Conservation (phyloP, 2,888 invertebrate species). For the Archips xylosteana region DNA sequence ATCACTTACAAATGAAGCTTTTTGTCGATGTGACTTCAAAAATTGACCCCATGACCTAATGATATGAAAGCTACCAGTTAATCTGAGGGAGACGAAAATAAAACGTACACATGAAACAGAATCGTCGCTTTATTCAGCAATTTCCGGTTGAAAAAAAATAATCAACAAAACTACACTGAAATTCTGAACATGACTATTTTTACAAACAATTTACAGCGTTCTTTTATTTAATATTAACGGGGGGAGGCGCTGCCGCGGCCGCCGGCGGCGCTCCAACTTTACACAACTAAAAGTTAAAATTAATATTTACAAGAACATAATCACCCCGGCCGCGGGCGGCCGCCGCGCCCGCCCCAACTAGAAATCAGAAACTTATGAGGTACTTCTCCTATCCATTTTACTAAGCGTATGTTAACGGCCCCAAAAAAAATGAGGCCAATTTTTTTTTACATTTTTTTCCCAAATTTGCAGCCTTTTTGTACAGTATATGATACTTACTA, state of each 20-base stretch:
- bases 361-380: slow-evolving; percentile 77
- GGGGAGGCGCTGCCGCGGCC: slow-evolving; percentile 49
- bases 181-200: slow-evolving; percentile 82
- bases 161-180: slow-evolving; percentile 83
- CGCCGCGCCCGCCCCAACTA: slow-evolving; percentile 58
- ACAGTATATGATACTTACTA: slow-evolving; percentile 84
- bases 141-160: slow-evolving; percentile 80
- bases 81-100: slow-evolving; percentile 52
- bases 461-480: slow-evolving; percentile 80
- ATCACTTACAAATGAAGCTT: no score
- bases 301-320: slow-evolving; percentile 72
- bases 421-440: slow-evolving; percentile 73
- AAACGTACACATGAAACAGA: slow-evolving; percentile 78
- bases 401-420: slow-evolving; percentile 83
- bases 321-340: slow-evolving; percentile 42
- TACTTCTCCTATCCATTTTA: slow-evolving; percentile 78
- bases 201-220: slow-evolving; percentile 83
- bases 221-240: slow-evolving; percentile 53
- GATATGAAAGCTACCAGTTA: not conserved
- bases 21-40: no score
- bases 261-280: slow-evolving; percentile 52
- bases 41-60: no score
- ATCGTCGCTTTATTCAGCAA: slow-evolving; percentile 84
- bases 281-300: slow-evolving; percentile 59
- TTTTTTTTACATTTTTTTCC: slow-evolving; percentile 79